Evolutionary conservation across 2,113 vertebrate species (phyloP).

Genomic region (Xenus cinereus): DNA sequence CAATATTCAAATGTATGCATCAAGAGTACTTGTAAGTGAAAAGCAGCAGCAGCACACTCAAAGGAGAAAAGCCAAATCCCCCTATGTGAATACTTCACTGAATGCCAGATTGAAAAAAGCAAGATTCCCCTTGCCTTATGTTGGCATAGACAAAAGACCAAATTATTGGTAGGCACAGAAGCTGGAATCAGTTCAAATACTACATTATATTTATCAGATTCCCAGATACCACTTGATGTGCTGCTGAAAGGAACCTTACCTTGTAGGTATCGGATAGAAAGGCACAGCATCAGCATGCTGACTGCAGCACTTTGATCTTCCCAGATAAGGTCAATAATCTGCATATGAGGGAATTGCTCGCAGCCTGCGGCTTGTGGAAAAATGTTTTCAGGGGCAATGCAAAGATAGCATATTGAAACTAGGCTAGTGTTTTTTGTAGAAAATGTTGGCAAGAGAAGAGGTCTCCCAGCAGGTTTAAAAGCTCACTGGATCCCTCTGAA

Average conservation of each 20-base stretch:
- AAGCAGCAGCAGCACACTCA: not conserved
- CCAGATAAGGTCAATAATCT: constrained; percentile 26
- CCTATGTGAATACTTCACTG: not conserved
- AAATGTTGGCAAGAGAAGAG: not conserved
- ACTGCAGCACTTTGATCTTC: not conserved
- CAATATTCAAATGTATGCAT: not conserved
- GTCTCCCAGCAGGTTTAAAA: not conserved
- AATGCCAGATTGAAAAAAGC: not conserved
- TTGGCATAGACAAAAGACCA: not conserved
- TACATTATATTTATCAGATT: constrained; percentile 1
- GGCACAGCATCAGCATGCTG: not conserved
- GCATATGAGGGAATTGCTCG: constrained; percentile 8
- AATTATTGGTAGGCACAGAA: not conserved
- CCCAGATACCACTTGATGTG: not conserved
- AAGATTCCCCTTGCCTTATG: not conserved
- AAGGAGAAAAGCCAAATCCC: not conserved
- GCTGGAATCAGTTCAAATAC: not conserved
- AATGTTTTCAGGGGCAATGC: not conserved
- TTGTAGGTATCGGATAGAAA: not conserved
- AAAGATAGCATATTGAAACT: not conserved
- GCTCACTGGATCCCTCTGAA: not conserved
- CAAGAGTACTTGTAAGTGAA: not conserved
- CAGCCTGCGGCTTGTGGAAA: not conserved
- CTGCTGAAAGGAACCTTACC: not conserved
- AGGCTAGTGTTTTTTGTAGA: not conserved